Percentiles rank a stretch among this genome's conserved stretches.
These are phyloP conservation scores for Myiopsitta monachus DNA, from an alignment of 2,113 vertebrate species.

Conservation along the genomic window DNA sequence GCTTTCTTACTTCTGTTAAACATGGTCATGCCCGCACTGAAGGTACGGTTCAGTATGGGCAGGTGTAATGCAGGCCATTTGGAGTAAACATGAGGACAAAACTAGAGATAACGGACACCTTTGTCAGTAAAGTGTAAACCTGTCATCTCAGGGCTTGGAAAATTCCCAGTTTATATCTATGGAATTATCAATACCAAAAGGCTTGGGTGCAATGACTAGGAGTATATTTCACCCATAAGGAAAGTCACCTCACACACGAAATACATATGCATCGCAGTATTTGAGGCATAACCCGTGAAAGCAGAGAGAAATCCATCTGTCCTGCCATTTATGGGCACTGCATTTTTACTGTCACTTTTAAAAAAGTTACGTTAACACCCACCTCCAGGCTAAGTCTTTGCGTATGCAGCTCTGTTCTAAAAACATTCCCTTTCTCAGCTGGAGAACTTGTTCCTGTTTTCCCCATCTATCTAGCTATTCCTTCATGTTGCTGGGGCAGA, in stretches of 20 bases:
- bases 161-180: background rate
- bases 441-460: conserved; percentile 4
- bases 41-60: background rate
- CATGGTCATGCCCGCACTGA: background rate
- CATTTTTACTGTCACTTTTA: conserved; percentile 41
- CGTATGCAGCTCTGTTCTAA: conserved; percentile 23
- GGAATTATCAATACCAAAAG: background rate
- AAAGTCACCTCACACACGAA: background rate
- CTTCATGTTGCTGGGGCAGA: background rate
- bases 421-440: conserved; percentile 36
- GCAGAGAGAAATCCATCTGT: conserved; percentile 36
- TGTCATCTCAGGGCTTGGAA: background rate
- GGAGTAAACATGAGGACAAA: background rate
- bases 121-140: background rate
- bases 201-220: background rate
- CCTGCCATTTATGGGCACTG: background rate
- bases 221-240: background rate
- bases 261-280: background rate
- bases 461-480: background rate
- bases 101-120: background rate
- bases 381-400: conserved; percentile 37
- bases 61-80: background rate
- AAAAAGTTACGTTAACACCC: conserved; percentile 44
- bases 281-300: conserved; percentile 12
- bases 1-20: background rate